Conservation (phyloP, 2,888 invertebrate genomes). For the Emesis russula region DNA sequence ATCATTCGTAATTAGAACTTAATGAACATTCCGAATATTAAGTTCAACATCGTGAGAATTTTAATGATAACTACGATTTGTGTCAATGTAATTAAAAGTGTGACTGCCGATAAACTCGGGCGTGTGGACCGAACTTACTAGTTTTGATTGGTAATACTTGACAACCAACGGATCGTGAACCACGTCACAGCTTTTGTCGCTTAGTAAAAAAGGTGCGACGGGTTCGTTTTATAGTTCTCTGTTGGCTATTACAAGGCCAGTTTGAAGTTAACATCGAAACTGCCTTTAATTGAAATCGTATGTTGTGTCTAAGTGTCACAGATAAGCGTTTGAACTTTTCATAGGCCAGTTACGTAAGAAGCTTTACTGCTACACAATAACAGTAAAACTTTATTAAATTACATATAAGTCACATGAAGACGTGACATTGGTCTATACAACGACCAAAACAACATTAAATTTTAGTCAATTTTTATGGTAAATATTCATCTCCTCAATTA, state of each 20-base stretch:
- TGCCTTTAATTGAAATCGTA: slow-evolving; percentile 95
- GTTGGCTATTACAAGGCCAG: slow-evolving; percentile 90
- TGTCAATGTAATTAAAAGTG: slow-evolving; percentile 96
- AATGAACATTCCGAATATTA: slow-evolving; percentile 95
- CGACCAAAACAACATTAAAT: neutral
- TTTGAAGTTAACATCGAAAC: slow-evolving; percentile 94
- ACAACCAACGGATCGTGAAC: slow-evolving; percentile 92
- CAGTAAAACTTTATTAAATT: neutral
- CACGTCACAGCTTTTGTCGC: slow-evolving; percentile 87
- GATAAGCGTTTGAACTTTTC: slow-evolving; percentile 92
- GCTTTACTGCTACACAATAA: slow-evolving; percentile 57
- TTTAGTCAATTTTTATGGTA: too few species aligned
- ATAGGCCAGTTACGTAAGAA: slow-evolving; percentile 90
- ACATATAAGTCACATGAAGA: neutral
- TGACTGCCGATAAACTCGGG: slow-evolving; percentile 95
- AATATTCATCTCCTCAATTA: too few species aligned
- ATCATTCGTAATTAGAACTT: slow-evolving; percentile 95
- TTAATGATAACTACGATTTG: slow-evolving; percentile 95
- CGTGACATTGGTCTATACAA: neutral
- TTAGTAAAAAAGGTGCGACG: slow-evolving; percentile 81
- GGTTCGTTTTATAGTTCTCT: slow-evolving; percentile 88
- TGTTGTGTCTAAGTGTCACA: slow-evolving; percentile 93
- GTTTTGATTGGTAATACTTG: slow-evolving; percentile 93
- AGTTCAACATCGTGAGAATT: slow-evolving; percentile 95
- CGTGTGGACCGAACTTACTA: slow-evolving; percentile 92